Base-by-base conservation (phyloP, 2,888 invertebrate species). In the Hirtodrosophila alboralis region DNA sequence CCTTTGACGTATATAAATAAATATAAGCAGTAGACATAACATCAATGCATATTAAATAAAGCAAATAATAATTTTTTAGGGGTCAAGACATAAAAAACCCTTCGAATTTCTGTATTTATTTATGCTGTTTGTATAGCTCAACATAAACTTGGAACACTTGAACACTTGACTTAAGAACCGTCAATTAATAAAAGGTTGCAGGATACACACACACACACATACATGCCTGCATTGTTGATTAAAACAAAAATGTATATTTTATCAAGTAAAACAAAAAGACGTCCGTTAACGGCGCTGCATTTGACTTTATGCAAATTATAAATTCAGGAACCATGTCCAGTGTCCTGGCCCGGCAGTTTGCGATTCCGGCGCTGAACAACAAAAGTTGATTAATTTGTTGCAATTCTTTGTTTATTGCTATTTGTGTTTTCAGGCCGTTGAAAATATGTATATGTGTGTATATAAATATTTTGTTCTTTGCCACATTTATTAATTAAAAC, bases 1-100 rank as follows among this genome's bases (percentile, higher is more conserved):
- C 44, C 56, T 62, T 51, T 49, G 44, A 38, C 28, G 10, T n/a
- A 38, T 14, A 47, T 18, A 18, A 13, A 51, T 13, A 23, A 34
- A 40, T 30, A 30, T 14, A 34, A 33, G 23, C 33, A 33, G 36
- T 59, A 56, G 53, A 47, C 23, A 26, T 36, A 72, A 58, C 61
- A 73, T 85, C 58, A 79, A 85, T 81, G 84, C 86, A 81, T 81
- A 81, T 69, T 75, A 81, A 81, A 84, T 81, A 78, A 71, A 62
- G 83, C 83, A 86, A 77, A 77, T 75, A 81, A 78, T 81, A 64
- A 68, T 75, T 81, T 84, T 81, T 47, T 52, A 40, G 45, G 54
- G 13, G 26, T 38, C 16, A 43, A 51, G 30, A 9, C 48, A 38
- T 14, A 34, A 57, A 48, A 40, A 54, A 38, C 44, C 37, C 28